Evolutionary conservation across 2,113 vertebrate genomes (phyloP).

Genomic region (Heliornis fulica): DNA sequence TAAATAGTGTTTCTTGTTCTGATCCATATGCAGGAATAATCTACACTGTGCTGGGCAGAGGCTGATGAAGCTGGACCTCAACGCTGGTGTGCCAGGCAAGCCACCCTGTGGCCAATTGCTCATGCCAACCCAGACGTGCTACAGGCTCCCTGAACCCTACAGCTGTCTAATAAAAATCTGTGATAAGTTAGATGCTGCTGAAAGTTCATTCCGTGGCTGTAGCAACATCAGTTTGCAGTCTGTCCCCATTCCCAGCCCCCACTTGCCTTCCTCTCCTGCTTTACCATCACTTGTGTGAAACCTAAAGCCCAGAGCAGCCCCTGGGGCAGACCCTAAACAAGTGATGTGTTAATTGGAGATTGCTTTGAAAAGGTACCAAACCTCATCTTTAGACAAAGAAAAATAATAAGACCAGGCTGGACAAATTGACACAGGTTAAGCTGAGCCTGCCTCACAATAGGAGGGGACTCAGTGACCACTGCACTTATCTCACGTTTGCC

Average conservation of each 20-base stretch:
- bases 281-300: neutral
- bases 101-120: neutral
- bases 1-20: neutral
- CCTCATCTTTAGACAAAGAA: neutral
- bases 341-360: fast-evolving
- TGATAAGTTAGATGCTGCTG: neutral
- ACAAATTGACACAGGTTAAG: neutral
- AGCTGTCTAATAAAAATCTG: neutral
- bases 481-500: neutral
- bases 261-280: neutral
- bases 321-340: neutral
- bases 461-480: neutral
- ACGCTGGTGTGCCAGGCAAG: neutral
- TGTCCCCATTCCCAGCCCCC: neutral
- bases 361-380: neutral
- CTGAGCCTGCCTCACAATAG: neutral
- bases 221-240: neutral
- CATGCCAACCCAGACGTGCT: neutral
- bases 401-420: neutral
- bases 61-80: neutral
- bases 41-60: fast-evolving
- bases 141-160: neutral
- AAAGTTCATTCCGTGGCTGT: neutral
- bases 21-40: neutral
- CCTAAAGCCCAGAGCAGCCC: neutral